phyloP scores from a whole-genome alignment of 2,888 invertebrate species.

The Rambutsinella grinnellia region DNA sequence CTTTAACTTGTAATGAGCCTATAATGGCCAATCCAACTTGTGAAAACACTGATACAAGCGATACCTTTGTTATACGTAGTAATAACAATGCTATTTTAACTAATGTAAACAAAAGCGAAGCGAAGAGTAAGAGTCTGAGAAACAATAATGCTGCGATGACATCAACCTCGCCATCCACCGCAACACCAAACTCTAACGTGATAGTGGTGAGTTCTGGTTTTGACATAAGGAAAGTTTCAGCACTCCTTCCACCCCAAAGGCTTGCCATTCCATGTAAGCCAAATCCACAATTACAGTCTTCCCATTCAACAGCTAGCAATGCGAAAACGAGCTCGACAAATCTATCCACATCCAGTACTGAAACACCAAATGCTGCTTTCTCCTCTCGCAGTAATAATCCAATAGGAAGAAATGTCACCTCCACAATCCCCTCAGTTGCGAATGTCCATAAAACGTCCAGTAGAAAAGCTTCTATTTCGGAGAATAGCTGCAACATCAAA shows the following conservation, averaged over 20 bases:
- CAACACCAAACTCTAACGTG: slow-evolving; percentile 7
- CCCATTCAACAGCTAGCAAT: slow-evolving; percentile 12
- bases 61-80: not conserved
- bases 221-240: slow-evolving; percentile 54
- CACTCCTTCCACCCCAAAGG: slow-evolving; percentile 62
- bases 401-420: not conserved
- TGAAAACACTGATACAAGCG: not conserved
- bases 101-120: not conserved
- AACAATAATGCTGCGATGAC: slow-evolving; percentile 12
- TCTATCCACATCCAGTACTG: not conserved
- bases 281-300: slow-evolving; percentile 45
- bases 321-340: not conserved
- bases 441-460: slow-evolving; percentile 36
- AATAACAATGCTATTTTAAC: not conserved
- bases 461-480: slow-evolving; percentile 30
- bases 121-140: slow-evolving; percentile 26
- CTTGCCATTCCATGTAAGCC: slow-evolving; percentile 61
- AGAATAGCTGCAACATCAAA: slow-evolving; percentile 19
- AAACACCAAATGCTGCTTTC: slow-evolving; percentile 16
- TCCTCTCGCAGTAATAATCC: slow-evolving; percentile 22
- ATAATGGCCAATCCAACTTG: not conserved
- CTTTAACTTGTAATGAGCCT: not conserved
- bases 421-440: not conserved
- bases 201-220: slow-evolving; percentile 31
- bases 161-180: slow-evolving; percentile 18